Percentiles rank a stretch among this genome's conserved stretches.
Evolutionary conservation across 64 coral and sea anemone genomes (phyloP).

Genomic region (Montipora sp.): DNA sequence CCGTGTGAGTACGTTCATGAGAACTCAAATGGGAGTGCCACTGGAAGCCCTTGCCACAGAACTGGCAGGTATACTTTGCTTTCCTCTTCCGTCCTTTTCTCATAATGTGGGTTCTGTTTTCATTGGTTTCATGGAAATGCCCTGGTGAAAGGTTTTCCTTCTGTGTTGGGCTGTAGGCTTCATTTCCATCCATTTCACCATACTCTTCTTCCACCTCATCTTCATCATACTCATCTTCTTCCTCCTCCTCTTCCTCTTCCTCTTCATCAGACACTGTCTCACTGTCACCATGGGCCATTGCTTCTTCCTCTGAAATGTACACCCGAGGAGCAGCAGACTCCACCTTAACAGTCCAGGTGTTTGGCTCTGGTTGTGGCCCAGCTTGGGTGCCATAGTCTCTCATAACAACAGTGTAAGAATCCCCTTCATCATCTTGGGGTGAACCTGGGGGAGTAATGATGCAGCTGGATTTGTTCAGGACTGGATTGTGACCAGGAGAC

Average conservation of each 20-base stretch:
- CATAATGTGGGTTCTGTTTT: conserved; percentile 15
- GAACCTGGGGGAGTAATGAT: conserved; percentile 90
- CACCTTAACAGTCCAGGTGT: conserved; percentile 58
- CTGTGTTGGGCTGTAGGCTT: conserved; percentile 41
- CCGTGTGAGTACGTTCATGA: conserved; percentile 92
- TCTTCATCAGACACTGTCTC: conserved; percentile 19
- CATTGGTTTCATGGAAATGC: conserved; percentile 59
- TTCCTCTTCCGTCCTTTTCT: conserved; percentile 22
- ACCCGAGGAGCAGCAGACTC: conserved; percentile 41
- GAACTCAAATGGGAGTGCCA: conserved; percentile 93
- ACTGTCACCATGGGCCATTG: conserved; percentile 16
- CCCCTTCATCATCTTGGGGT: conserved; percentile 76
- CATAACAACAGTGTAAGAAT: conserved; percentile 78
- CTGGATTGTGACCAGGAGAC: conserved; percentile 54
- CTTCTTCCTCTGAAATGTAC: conserved; percentile 67
- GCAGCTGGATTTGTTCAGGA: conserved; percentile 79
- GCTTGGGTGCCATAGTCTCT: conserved; percentile 91
- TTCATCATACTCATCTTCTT: conserved; percentile 28
- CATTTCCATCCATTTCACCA: conserved; percentile 4
- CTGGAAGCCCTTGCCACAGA: conserved; percentile 88
- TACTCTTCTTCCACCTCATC: not conserved
- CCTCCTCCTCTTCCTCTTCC: not conserved
- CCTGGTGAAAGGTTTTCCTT: conserved; percentile 51
- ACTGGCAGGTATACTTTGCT: conserved; percentile 77
- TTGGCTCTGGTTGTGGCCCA: conserved; percentile 45